Conservation (phyloP, 1,140 invertebrate species). For the Phocides pigmalion region DNA sequence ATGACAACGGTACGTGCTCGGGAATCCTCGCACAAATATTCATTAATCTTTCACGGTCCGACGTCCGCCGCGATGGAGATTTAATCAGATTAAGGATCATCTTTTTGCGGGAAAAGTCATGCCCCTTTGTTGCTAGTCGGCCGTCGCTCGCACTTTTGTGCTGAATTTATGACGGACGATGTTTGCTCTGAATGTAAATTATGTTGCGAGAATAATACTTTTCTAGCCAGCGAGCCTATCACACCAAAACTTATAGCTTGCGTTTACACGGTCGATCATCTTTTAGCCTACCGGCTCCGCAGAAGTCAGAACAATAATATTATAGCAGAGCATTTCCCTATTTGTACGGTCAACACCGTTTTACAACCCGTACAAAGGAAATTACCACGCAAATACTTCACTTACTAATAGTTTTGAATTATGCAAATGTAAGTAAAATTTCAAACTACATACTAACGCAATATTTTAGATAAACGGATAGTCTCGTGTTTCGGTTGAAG, state of each 20-base stretch:
- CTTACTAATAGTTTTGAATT: no score
- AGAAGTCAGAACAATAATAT: no score
- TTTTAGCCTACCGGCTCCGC: neutral
- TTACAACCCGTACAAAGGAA: no score
- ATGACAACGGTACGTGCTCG: conserved; percentile 80
- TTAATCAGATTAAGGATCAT: conserved; percentile 84
- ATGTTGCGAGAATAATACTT: conserved; percentile 36
- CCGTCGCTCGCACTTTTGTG: conserved; percentile 75
- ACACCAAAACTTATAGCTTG: neutral
- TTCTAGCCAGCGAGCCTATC: neutral
- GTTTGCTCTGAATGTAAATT: conserved; percentile 78
- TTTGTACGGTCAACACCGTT: no score
- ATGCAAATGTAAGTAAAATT: no score
- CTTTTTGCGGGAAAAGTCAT: conserved; percentile 81
- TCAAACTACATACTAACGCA: no score
- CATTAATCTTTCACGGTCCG: conserved; percentile 83
- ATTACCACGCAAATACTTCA: no score
- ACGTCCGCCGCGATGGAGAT: conserved; percentile 82
- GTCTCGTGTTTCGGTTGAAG: no score
- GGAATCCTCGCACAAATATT: conserved; percentile 81
- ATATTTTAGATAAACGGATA: no score
- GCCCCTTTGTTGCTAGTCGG: conserved; percentile 77
- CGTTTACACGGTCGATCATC: neutral
- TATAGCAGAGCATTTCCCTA: no score
- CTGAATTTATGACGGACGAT: conserved; percentile 75